Conservation (phyloP, 2,113 vertebrate genomes). For the Trichechus manatus region DNA sequence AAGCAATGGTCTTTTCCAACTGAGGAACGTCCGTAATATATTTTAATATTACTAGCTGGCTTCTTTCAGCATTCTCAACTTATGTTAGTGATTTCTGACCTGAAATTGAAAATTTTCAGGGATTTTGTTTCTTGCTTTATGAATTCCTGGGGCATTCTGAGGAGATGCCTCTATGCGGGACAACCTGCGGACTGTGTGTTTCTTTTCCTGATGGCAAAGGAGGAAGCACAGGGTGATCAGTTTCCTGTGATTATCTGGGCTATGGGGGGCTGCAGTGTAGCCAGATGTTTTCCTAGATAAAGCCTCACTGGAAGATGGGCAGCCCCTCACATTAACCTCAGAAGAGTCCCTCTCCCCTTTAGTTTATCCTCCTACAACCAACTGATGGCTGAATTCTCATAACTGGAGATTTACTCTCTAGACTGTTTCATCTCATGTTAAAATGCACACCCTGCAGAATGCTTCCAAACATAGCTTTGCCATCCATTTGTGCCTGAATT, state of each 20-base stretch:
- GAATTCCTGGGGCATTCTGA: neutral
- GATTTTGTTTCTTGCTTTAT: neutral
- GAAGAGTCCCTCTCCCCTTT: neutral
- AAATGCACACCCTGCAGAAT: neutral
- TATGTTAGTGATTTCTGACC: neutral
- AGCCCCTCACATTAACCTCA: neutral
- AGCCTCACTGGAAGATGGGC: neutral
- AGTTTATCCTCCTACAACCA: neutral
- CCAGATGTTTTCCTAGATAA: neutral
- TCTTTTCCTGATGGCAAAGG: neutral
- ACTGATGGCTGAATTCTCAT: neutral
- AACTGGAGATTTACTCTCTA: neutral
- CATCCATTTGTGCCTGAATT: neutral
- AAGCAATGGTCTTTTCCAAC: neutral
- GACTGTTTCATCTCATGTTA: neutral
- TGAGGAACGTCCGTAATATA: neutral
- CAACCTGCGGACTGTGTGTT: too few species aligned
- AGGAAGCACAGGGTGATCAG: accelerated
- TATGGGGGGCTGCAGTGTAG: neutral
- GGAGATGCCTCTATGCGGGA: neutral
- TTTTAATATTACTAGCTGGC: neutral
- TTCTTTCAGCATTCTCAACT: neutral
- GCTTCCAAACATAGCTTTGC: neutral
- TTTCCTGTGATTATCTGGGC: neutral
- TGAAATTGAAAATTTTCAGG: neutral